Conservation (phyloP, 2,113 vertebrate genomes). For the Penelope pileata region DNA sequence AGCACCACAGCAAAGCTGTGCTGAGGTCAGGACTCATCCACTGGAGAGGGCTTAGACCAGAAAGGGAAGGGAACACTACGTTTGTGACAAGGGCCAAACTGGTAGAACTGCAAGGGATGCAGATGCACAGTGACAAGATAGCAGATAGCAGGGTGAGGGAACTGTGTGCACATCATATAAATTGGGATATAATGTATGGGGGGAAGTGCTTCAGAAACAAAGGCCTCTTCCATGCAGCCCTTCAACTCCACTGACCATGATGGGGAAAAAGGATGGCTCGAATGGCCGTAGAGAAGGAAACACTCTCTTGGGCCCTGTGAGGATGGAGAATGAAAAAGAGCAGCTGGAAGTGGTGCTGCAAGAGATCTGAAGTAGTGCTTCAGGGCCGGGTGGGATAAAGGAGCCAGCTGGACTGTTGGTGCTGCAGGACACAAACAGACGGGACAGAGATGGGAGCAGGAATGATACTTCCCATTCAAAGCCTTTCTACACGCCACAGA, state of each 20-base stretch:
- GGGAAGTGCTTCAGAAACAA: neutral
- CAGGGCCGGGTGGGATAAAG: neutral
- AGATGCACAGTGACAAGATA: neutral
- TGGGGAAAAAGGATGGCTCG: neutral
- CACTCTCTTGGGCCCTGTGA: neutral
- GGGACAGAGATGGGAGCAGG: neutral
- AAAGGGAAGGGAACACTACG: neutral
- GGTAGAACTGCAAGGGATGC: neutral
- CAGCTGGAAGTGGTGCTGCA: neutral
- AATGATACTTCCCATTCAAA: neutral
- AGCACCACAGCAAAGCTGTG: neutral
- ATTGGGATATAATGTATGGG: neutral
- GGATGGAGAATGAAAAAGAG: neutral
- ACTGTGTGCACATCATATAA: neutral
- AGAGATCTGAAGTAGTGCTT: neutral
- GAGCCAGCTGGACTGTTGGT: neutral
- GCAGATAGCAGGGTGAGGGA: neutral
- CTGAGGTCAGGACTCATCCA: neutral
- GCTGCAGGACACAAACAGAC: neutral
- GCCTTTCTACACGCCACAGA: neutral
- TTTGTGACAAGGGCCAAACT: neutral
- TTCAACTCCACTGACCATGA: neutral
- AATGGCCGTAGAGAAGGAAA: neutral
- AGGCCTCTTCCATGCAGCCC: neutral
- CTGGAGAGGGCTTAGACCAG: neutral